Evolutionary conservation across 2,888 invertebrate genomes (phyloP).

Genomic region (Andricus quercusramuli): DNA sequence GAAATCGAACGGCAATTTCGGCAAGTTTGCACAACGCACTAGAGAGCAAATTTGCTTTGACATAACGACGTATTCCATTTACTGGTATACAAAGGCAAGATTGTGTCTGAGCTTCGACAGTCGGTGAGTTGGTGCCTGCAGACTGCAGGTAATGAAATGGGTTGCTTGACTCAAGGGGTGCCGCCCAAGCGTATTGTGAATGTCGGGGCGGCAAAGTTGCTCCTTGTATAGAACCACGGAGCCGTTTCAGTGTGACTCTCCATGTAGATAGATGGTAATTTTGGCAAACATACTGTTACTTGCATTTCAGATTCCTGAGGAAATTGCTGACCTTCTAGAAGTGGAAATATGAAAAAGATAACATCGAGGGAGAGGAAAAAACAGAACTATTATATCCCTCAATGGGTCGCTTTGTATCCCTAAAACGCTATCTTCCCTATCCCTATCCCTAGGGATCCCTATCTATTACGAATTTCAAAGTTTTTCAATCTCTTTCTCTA

Average conservation of each 20-base stretch:
- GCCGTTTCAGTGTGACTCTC: neutral
- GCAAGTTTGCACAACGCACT: neutral
- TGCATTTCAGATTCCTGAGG: slow-evolving; percentile 60
- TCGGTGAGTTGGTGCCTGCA: neutral
- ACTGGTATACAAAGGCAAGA: neutral
- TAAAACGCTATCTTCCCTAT: too few relatives aligned
- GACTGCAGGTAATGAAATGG: slow-evolving; percentile 33
- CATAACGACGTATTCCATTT: slow-evolving; percentile 54
- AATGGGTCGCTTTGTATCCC: too few relatives aligned
- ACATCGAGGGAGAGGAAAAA: too few relatives aligned
- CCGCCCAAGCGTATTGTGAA: neutral
- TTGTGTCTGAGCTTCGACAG: neutral
- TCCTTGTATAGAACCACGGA: neutral
- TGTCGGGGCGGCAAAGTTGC: neutral
- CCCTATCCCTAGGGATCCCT: too few relatives aligned
- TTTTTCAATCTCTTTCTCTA: too few relatives aligned
- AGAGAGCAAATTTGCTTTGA: slow-evolving; percentile 52
- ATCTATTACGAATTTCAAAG: too few relatives aligned
- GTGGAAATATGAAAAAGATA: too few relatives aligned
- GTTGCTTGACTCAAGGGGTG: slow-evolving; percentile 19
- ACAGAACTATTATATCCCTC: too few relatives aligned
- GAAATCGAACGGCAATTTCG: neutral
- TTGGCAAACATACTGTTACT: slow-evolving; percentile 59
- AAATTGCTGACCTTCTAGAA: slow-evolving; percentile 47
- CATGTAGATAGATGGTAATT: slow-evolving; percentile 65